Evolutionary conservation across 37 sponge, comb jelly and placozoan species (phyloP).

Genomic region (Lycopodina hypogea): DNA sequence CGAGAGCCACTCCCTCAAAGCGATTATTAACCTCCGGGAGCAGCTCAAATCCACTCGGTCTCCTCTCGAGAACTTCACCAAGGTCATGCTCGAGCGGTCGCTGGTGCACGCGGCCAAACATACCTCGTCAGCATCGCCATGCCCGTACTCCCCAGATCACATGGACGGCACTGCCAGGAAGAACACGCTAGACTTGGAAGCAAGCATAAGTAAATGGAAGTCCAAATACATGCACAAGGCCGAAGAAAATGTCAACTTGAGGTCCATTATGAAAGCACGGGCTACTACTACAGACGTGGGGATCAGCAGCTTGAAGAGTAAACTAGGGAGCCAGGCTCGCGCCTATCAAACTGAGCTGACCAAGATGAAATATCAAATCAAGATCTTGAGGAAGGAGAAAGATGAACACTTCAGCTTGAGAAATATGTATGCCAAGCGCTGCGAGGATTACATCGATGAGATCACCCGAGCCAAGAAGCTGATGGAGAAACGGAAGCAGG

Average conservation of each 20-base stretch:
- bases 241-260: slow-evolving; percentile 64
- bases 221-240: slow-evolving; percentile 42
- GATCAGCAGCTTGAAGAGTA: slow-evolving; percentile 63
- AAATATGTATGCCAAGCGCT: slow-evolving; percentile 47
- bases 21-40: slow-evolving; percentile 35
- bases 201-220: slow-evolving; percentile 41
- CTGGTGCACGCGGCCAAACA: slow-evolving; percentile 36
- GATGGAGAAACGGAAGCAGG: slow-evolving; percentile 21
- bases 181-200: slow-evolving; percentile 37
- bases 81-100: slow-evolving; percentile 48
- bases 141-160: not conserved
- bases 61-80: slow-evolving; percentile 69
- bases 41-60: slow-evolving; percentile 41
- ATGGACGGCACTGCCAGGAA: not conserved
- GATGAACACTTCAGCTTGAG: slow-evolving; percentile 54
- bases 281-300: slow-evolving; percentile 65
- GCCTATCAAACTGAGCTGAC: slow-evolving; percentile 55
- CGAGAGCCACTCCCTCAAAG: slow-evolving; percentile 45
- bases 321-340: slow-evolving; percentile 61
- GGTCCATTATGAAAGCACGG: slow-evolving; percentile 72
- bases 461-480: slow-evolving; percentile 33
- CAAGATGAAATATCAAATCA: slow-evolving; percentile 53
- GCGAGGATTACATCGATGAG: slow-evolving; percentile 62
- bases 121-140: not conserved
- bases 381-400: slow-evolving; percentile 48